A percentile compares a stretch with the other conserved stretches of the same genome.
Evolutionary conservation across 1,140 invertebrate genomes (phyloP).

Genomic region (Bombus superbus): DNA sequence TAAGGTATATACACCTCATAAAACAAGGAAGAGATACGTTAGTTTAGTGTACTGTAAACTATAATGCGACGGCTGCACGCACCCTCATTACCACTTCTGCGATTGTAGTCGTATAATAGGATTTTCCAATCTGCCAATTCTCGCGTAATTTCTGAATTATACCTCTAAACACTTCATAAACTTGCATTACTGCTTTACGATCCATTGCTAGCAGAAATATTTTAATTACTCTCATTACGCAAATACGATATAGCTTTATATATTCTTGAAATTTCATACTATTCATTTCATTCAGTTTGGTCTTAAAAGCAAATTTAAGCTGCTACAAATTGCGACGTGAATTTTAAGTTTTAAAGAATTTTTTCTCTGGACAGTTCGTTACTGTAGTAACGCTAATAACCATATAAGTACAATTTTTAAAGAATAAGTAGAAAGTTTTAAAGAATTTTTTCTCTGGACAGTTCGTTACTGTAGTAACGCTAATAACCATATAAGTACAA

Average conservation of each 20-base stretch:
- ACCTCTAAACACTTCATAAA: no score
- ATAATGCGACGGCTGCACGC: slow-evolving; percentile 56
- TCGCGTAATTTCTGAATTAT: slow-evolving; percentile 23
- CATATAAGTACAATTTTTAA: no score
- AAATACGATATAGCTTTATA: background rate
- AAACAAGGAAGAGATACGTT: slow-evolving; percentile 52
- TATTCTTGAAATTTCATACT: background rate
- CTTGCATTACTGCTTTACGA: background rate
- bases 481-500: background rate
- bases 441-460: no score
- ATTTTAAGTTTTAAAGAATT: no score
- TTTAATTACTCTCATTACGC: background rate
- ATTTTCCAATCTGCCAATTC: slow-evolving; percentile 55
- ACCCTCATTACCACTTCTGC: slow-evolving; percentile 42
- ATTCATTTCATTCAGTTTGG: background rate
- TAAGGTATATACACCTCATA: slow-evolving; percentile 60
- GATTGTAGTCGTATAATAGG: slow-evolving; percentile 49
- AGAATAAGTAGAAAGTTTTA: no score
- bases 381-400: no score
- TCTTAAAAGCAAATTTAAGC: no score
- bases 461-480: background rate
- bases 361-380: no score
- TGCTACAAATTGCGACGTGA: no score
- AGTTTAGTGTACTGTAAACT: slow-evolving; percentile 60
- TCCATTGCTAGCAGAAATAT: background rate